Conservation (phyloP, 2,888 invertebrate species). For the Ditylenchus weischeri region DNA sequence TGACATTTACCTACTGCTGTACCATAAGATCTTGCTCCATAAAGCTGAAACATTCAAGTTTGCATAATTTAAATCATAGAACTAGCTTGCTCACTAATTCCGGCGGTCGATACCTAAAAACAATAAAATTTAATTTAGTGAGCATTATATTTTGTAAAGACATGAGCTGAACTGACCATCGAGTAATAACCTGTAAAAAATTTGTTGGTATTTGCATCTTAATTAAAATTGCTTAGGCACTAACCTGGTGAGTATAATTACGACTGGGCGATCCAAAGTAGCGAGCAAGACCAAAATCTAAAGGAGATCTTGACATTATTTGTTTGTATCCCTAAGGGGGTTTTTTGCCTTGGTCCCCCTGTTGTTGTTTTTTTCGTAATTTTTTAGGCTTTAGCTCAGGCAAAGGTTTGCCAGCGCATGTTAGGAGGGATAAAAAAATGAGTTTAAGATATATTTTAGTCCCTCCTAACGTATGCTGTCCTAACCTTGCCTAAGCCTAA, state of each 20-base stretch:
- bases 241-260: slow-evolving; percentile 80
- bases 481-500: no score
- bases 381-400: no score
- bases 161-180: slow-evolving; percentile 50
- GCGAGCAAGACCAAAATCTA: slow-evolving; percentile 97
- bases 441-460: no score
- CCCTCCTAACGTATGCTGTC: no score
- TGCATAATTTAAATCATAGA: no score
- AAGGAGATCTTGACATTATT: slow-evolving; percentile 66
- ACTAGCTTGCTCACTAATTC: not conserved
- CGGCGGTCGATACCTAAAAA: slow-evolving; percentile 7
- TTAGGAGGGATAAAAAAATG: no score
- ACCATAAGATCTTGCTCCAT: slow-evolving; percentile 89
- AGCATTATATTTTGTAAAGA: not conserved
- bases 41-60: slow-evolving; percentile 75
- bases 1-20: slow-evolving; percentile 67
- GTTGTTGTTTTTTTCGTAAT: no score
- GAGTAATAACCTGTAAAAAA: slow-evolving; percentile 38
- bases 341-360: no score
- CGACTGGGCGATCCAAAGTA: slow-evolving; percentile 93
- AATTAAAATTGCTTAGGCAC: no score
- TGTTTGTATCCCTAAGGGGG: no score
- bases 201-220: no score
- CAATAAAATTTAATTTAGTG: not conserved
- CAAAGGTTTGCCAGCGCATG: no score